A percentile compares a stretch with the other conserved stretches of the same genome.
Conservation (phyloP, 2,797 vertebrate genomes). For the Gymnoscopelus braueri region DNA sequence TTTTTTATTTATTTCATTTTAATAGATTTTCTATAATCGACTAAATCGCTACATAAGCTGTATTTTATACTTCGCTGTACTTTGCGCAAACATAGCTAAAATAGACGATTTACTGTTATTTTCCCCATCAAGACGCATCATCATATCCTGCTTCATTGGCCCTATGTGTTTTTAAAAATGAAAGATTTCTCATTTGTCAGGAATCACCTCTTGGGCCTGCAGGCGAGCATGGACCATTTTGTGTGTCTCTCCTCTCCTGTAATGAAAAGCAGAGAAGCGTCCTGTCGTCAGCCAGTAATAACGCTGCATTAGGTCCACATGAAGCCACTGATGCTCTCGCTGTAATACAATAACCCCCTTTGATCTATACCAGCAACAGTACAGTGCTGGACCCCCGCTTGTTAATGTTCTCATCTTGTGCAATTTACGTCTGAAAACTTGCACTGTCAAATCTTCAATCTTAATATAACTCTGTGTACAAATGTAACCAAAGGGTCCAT, state of each 20-base stretch:
- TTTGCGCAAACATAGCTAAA: too few species aligned
- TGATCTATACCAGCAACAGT: conserved; percentile 49
- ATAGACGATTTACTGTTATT: too few species aligned
- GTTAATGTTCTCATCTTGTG: conserved; percentile 7
- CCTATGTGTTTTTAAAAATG: conserved; percentile 20
- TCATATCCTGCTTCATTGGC: conserved; percentile 16
- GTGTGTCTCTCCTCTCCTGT: conserved; percentile 48
- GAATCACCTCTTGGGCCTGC: conserved; percentile 58
- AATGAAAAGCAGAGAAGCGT: conserved; percentile 65
- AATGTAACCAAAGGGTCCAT: too few species aligned
- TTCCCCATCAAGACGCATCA: too few species aligned
- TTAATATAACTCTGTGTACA: too few species aligned
- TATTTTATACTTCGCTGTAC: too few species aligned
- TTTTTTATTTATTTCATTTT: not conserved
- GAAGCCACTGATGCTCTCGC: conserved; percentile 42
- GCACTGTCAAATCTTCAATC: not conserved
- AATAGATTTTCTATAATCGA: too few species aligned
- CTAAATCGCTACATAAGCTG: too few species aligned
- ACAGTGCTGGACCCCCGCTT: conserved; percentile 17
- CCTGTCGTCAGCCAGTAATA: conserved; percentile 77
- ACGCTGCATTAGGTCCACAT: conserved; percentile 59
- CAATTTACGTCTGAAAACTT: conserved; percentile 2
- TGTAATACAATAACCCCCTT: conserved; percentile 55
- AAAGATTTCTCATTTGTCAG: conserved; percentile 40
- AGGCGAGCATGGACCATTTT: conserved; percentile 50